A percentile compares a stretch with the other conserved stretches of the same genome.
Conservation (phyloP, 2,888 invertebrate genomes). For the Fragum sueziense region DNA sequence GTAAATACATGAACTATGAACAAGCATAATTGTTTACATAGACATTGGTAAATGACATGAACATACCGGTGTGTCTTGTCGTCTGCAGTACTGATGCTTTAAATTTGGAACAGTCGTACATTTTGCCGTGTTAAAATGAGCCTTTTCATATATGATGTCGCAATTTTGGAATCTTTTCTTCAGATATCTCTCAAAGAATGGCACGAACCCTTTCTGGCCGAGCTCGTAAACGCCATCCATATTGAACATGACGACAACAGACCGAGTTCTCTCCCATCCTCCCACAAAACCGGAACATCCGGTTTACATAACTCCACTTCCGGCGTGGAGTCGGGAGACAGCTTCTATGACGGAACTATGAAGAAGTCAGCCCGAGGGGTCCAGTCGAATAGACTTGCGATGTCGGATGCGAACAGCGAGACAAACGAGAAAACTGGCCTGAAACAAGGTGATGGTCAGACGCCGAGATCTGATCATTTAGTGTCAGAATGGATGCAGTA, state of each 20-base stretch:
- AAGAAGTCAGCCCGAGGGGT: neutral
- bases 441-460: neutral
- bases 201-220: slow-evolving; percentile 58
- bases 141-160: too few relatives aligned
- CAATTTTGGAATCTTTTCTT: too few relatives aligned
- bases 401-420: neutral
- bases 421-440: neutral
- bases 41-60: too few relatives aligned
- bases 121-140: too few relatives aligned
- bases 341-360: neutral
- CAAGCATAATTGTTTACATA: too few relatives aligned
- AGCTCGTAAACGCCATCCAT: slow-evolving; percentile 38
- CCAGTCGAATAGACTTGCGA: neutral
- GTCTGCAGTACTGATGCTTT: too few relatives aligned
- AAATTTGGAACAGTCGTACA: too few relatives aligned
- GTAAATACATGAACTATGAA: too few relatives aligned
- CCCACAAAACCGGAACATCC: neutral
- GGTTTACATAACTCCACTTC: neutral
- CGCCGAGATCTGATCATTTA: neutral
- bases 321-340: slow-evolving; percentile 5
- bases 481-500: slow-evolving; percentile 29
- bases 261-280: neutral
- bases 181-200: slow-evolving; percentile 59
- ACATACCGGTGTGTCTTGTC: too few relatives aligned
- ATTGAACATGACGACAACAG: neutral